A percentile compares a stretch with the other conserved stretches of the same genome.
Evolutionary conservation across 2,888 invertebrate species (phyloP).

Genomic region (Phasia obesa): DNA sequence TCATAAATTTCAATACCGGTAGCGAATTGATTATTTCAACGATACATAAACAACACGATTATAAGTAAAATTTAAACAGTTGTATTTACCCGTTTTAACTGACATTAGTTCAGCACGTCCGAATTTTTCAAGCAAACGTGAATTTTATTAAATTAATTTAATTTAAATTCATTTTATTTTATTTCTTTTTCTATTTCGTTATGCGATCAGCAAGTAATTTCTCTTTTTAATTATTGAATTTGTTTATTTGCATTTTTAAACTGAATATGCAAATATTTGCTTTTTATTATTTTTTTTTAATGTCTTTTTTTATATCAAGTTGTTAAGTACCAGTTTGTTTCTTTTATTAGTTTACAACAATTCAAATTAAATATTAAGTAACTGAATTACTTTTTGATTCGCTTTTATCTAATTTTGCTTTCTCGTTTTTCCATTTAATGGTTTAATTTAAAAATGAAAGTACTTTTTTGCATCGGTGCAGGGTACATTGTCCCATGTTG

Average conservation of each 20-base stretch:
- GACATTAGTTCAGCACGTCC: too few species aligned
- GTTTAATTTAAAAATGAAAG: slow-evolving; percentile 1
- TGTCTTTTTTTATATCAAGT: neutral
- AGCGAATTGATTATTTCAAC: slow-evolving; percentile 21
- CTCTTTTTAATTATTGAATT: too few species aligned
- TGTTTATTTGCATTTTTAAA: too few species aligned
- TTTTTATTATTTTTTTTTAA: neutral
- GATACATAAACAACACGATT: neutral
- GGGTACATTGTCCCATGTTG: slow-evolving; percentile 16
- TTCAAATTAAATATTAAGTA: slow-evolving; percentile 9
- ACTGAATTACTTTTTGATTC: slow-evolving; percentile 26
- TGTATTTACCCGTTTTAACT: slow-evolving; percentile 2
- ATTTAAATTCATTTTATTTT: too few species aligned
- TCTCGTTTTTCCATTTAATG: neutral
- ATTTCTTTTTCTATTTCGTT: too few species aligned
- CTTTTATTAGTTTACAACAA: neutral
- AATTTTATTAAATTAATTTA: too few species aligned
- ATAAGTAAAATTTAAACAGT: slow-evolving; percentile 8
- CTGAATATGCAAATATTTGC: too few species aligned
- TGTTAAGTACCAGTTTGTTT: neutral
- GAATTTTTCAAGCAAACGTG: too few species aligned
- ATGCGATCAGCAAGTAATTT: too few species aligned
- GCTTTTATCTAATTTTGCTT: slow-evolving; percentile 7
- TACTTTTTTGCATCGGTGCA: neutral
- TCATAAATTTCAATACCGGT: slow-evolving; percentile 27